Percentiles rank a stretch among this genome's conserved stretches.
phyloP scores from a whole-genome alignment of 2,888 invertebrate genomes.

The Steinernema scapterisci region DNA sequence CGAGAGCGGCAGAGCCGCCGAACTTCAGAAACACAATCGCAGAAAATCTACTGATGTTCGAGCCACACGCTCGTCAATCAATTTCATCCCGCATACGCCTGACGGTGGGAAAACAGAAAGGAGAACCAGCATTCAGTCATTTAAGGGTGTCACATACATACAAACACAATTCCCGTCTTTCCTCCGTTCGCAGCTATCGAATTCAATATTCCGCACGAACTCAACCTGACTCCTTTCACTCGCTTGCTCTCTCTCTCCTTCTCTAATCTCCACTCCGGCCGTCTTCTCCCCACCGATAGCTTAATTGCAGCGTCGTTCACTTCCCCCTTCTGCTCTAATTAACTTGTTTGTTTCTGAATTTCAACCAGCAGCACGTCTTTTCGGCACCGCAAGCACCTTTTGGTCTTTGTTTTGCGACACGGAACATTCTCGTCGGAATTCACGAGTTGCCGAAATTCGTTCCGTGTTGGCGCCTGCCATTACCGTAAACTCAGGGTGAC shows the following conservation, averaged over 20 bases:
- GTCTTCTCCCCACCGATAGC: not conserved
- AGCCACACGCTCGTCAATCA: not conserved
- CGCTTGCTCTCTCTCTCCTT: not conserved
- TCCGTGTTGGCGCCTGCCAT: too few relatives aligned
- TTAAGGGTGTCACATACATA: not conserved
- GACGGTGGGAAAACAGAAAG: not conserved
- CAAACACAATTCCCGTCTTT: not conserved
- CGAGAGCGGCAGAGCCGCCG: not conserved
- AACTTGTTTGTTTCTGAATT: too few relatives aligned
- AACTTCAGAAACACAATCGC: not conserved
- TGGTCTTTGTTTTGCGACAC: too few relatives aligned
- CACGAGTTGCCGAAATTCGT: too few relatives aligned
- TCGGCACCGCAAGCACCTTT: too few relatives aligned
- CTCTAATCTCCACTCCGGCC: not conserved
- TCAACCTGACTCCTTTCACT: not conserved
- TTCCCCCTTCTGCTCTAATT: too few relatives aligned
- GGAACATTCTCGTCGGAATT: too few relatives aligned
- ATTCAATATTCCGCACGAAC: not conserved
- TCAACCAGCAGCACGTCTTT: too few relatives aligned
- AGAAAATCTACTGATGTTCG: not conserved
- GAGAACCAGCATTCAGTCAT: not conserved
- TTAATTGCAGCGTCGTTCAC: too few relatives aligned
- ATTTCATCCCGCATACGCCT: not conserved
- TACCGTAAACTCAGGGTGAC: too few relatives aligned
- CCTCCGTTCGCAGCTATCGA: not conserved